phyloP scores from a whole-genome alignment of 2,797 vertebrate species.

The Odontamblyopus lacepedii region DNA sequence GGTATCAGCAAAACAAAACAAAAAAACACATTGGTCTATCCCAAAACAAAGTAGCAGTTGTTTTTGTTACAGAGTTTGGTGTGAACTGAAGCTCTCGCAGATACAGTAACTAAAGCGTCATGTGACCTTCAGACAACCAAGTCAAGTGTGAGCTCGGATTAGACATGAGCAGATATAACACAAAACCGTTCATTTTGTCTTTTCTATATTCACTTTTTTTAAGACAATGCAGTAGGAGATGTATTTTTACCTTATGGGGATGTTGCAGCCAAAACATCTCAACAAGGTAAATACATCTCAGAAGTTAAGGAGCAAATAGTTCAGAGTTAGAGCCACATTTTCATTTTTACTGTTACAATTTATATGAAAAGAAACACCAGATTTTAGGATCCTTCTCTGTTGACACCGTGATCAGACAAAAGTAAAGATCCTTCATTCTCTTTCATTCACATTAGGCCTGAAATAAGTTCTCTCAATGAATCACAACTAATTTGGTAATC shows the following conservation, averaged over 20 bases:
- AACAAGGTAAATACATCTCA: too few species aligned
- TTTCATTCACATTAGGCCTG: background rate
- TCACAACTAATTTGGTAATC: too few species aligned
- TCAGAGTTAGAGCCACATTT: background rate
- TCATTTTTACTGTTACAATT: background rate
- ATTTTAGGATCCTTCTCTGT: background rate
- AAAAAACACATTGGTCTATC: too few species aligned
- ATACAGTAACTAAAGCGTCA: conserved; percentile 31
- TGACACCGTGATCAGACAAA: too few species aligned
- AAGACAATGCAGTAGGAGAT: too few species aligned
- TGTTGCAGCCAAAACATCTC: too few species aligned
- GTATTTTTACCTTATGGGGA: background rate
- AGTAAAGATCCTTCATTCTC: background rate
- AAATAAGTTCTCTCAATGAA: too few species aligned
- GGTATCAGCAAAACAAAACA: too few species aligned
- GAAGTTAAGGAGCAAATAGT: too few species aligned
- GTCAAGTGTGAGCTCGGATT: conserved; percentile 43
- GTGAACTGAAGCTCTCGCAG: background rate
- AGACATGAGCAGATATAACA: conserved; percentile 9
- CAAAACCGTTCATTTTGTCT: too few species aligned
- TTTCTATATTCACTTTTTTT: too few species aligned
- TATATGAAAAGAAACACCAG: background rate
- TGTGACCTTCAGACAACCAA: conserved; percentile 37
- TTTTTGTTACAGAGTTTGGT: conserved; percentile 3
- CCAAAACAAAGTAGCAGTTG: background rate